Evolutionary conservation across 2,113 vertebrate species (phyloP).

Genomic region (Peromyscus californicus): DNA sequence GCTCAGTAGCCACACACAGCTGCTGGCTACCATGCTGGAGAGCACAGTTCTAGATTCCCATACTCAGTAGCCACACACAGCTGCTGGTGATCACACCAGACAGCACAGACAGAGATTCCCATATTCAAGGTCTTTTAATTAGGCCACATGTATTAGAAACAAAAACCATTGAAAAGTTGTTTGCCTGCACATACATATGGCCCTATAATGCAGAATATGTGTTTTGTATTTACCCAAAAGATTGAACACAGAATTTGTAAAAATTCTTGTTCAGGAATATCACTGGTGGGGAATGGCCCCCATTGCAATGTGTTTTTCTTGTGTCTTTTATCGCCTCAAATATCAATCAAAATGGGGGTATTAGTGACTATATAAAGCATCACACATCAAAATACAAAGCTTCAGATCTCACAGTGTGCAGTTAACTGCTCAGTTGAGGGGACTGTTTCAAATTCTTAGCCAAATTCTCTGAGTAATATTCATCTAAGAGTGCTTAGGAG

Average conservation of each 20-base stretch:
- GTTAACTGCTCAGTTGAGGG: neutral
- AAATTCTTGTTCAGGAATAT: neutral
- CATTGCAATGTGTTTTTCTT: neutral
- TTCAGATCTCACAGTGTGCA: neutral
- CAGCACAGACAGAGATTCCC: neutral
- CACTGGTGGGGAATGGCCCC: neutral
- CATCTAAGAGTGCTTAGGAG: neutral
- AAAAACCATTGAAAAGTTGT: neutral
- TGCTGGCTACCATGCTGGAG: neutral
- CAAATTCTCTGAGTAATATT: neutral
- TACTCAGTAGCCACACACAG: neutral
- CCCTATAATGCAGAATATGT: neutral
- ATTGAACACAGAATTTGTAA: neutral
- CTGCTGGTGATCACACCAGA: neutral
- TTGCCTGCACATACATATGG: too few species aligned
- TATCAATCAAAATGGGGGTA: neutral
- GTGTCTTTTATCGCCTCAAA: neutral
- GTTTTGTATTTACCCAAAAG: neutral
- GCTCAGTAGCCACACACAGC: neutral
- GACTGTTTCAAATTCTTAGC: neutral
- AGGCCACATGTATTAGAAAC: neutral
- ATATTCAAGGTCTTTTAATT: neutral
- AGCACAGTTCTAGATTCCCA: neutral
- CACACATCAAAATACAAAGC: neutral
- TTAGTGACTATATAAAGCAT: neutral